Evolutionary conservation across 2,113 vertebrate species (phyloP).

Genomic region (Enhydra lutris): DNA sequence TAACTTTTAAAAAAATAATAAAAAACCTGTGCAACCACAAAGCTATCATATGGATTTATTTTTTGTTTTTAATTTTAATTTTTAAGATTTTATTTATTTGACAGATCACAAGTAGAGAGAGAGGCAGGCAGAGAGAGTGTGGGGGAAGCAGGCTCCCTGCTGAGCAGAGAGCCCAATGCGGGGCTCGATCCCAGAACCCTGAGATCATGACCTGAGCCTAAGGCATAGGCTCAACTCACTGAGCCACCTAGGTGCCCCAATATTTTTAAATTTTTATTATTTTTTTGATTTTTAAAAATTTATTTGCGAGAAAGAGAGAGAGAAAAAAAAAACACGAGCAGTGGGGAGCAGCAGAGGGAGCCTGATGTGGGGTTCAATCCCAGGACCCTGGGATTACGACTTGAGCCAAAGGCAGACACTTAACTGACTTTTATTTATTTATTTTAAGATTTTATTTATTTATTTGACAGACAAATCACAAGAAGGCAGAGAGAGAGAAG

Average conservation of each 20-base stretch:
- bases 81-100: background rate
- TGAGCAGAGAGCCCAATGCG: background rate
- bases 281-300: too few relatives aligned
- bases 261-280: too few relatives aligned
- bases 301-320: too few relatives aligned
- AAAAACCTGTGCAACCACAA: background rate
- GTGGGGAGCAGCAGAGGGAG: too few relatives aligned
- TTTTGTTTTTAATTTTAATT: background rate
- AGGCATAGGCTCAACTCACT: background rate
- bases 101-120: background rate
- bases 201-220: background rate
- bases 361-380: too few relatives aligned
- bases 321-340: too few relatives aligned
- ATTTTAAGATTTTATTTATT: background rate
- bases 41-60: background rate
- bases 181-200: background rate
- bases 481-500: too few relatives aligned
- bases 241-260: too few relatives aligned
- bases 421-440: background rate
- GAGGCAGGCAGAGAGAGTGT: background rate
- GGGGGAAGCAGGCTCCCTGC: background rate
- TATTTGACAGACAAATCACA: too few relatives aligned
- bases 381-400: too few relatives aligned
- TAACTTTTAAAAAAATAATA: too few relatives aligned
- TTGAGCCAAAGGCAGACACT: too few relatives aligned